Conservation (phyloP, 2,113 vertebrate species). For the Chaetura pelagica region DNA sequence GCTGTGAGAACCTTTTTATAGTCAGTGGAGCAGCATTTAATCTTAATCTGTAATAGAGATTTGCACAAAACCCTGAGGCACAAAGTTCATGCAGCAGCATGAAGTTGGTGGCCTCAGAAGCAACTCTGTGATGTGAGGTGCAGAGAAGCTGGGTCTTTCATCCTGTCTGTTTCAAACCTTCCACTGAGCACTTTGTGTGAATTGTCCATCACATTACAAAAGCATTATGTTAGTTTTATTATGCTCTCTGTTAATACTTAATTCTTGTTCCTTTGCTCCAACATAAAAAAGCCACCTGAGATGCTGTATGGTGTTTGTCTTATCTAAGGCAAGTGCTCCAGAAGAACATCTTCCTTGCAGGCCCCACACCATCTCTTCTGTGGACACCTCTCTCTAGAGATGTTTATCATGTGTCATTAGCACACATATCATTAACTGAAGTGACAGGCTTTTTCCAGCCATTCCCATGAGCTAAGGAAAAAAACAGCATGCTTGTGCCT, state of each 20-base stretch:
- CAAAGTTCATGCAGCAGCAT: neutral
- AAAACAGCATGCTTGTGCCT: neutral
- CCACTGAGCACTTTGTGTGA: neutral
- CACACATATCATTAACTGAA: neutral
- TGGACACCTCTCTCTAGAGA: neutral
- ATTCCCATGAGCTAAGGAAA: neutral
- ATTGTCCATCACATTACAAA: neutral
- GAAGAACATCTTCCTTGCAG: neutral
- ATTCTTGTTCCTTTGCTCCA: neutral
- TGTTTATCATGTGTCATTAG: neutral
- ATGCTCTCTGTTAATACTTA: neutral
- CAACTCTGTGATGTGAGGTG: neutral
- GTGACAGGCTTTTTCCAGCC: neutral
- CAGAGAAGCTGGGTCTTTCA: neutral
- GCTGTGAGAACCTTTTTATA: neutral
- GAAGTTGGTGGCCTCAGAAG: neutral
- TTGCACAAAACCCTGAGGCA: neutral
- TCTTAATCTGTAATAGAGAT: neutral
- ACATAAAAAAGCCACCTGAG: neutral
- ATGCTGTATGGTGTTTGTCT: neutral
- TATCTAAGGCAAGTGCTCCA: neutral
- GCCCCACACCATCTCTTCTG: neutral
- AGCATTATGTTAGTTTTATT: neutral
- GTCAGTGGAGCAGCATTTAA: neutral
- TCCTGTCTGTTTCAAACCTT: neutral